Percentiles rank a stretch among this genome's conserved stretches.
phyloP scores from a whole-genome alignment of 2,888 invertebrate genomes.

The Pilophorus perplexus region DNA sequence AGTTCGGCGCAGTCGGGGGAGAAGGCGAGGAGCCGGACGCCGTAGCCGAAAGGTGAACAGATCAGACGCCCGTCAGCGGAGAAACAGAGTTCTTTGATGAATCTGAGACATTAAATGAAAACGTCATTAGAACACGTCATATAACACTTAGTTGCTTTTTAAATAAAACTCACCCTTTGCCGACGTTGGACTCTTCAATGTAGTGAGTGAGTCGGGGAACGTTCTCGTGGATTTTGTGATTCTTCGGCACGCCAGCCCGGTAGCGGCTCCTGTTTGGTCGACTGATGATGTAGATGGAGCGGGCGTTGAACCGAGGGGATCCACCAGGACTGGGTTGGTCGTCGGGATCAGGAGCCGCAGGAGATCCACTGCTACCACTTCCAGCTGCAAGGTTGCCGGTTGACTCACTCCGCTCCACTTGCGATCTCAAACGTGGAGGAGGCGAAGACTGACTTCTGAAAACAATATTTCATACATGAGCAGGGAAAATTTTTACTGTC shows the following conservation, averaged over 20 bases:
- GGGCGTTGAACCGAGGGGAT: conserved; percentile 28
- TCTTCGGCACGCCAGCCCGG: conserved; percentile 45
- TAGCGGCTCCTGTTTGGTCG: conserved; percentile 34
- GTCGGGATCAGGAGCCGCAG: neutral
- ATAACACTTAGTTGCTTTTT: too few species aligned
- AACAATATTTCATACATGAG: neutral
- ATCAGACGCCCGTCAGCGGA: conserved; percentile 86
- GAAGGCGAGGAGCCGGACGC: conserved; percentile 80
- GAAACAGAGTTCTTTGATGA: conserved; percentile 83
- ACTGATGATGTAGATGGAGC: conserved; percentile 42
- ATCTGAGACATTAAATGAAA: conserved; percentile 54
- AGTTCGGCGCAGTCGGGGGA: conserved; percentile 74
- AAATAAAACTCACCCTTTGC: conserved; percentile 62
- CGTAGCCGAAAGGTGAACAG: conserved; percentile 84
- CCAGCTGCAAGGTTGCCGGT: conserved; percentile 5
- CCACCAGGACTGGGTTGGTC: conserved; percentile 5
- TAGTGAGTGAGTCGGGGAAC: conserved; percentile 76
- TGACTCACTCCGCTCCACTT: conserved; percentile 10
- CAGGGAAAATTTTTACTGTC: neutral
- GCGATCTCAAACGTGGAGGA: conserved; percentile 4
- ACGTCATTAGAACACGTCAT: too few species aligned
- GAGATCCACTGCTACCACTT: neutral
- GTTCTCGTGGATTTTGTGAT: conserved; percentile 58
- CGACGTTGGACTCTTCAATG: conserved; percentile 81
- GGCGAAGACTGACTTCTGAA: conserved; percentile 13